Conservation (phyloP, 35 echinoderm and acorn worm genomes). For the Chiridota heheva region DNA sequence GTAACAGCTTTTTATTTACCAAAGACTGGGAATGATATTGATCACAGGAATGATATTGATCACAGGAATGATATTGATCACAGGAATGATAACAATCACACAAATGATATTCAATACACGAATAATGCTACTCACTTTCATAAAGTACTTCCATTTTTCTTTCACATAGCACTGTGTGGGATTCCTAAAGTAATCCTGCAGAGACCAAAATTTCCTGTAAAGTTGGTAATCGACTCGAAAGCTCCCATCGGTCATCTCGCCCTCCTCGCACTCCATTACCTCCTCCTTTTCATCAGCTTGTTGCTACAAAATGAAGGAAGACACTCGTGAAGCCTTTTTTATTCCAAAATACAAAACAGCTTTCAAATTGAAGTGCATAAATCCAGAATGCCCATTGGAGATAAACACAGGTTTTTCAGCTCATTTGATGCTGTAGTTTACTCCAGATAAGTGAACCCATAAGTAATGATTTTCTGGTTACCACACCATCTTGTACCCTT, state of each 20-base stretch:
- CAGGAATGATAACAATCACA: no score
- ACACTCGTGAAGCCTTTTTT: not conserved
- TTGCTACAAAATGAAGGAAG: not conserved
- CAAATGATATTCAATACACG: no score
- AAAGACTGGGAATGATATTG: not conserved
- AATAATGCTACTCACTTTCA: no score
- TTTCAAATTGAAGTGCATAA: no score
- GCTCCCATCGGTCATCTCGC: conserved; percentile 60
- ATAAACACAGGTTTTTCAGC: no score
- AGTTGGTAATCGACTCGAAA: conserved; percentile 81
- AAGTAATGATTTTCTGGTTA: no score
- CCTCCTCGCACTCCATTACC: conserved; percentile 81
- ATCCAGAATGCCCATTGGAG: no score
- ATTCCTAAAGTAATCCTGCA: conserved; percentile 87
- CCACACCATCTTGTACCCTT: no score
- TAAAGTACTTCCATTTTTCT: conserved; percentile 83
- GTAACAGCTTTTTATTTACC: not conserved
- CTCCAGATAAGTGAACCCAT: no score
- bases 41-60: not conserved
- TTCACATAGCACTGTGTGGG: conserved; percentile 82
- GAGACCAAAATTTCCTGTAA: conserved; percentile 89
- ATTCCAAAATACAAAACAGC: not conserved
- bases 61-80: no score
- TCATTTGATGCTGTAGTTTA: no score
- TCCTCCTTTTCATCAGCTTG: conserved; percentile 70